Evolutionary conservation across 2,888 invertebrate species (phyloP).

Genomic region (Sphecodes monilicornis): DNA sequence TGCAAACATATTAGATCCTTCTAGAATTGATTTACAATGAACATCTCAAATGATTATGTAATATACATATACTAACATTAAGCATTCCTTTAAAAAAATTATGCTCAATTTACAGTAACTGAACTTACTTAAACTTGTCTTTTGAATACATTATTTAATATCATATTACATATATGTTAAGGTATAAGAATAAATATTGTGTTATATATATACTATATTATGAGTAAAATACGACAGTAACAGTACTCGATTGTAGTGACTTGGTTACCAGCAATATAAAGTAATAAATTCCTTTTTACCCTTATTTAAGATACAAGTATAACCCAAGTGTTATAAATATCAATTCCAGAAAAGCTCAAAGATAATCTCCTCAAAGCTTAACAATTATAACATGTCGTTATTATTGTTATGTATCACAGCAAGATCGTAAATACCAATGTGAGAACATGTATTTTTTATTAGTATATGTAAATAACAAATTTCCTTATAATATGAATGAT

Average conservation of each 20-base stretch:
- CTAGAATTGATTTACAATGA: constrained; percentile 42
- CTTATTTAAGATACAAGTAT: not conserved
- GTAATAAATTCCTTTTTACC: constrained; percentile 42
- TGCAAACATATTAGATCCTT: constrained; percentile 28
- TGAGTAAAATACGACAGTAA: constrained; percentile 24
- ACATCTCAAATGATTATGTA: constrained; percentile 30
- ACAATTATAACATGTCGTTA: not conserved
- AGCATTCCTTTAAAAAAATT: constrained; percentile 34
- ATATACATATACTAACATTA: constrained; percentile 15
- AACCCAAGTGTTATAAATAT: not conserved
- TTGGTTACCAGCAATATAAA: constrained; percentile 30
- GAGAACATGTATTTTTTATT: not conserved
- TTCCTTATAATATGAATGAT: not conserved
- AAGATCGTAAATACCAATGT: not conserved
- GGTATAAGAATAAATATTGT: constrained; percentile 44
- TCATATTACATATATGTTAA: constrained; percentile 36
- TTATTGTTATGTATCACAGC: not conserved
- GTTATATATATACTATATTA: constrained; percentile 30
- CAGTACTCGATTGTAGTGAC: constrained; percentile 30
- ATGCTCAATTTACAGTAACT: constrained; percentile 39
- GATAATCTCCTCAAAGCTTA: not conserved
- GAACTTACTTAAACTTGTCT: constrained; percentile 25
- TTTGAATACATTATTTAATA: constrained; percentile 24
- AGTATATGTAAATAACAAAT: not conserved
- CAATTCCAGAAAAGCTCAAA: not conserved